Evolutionary conservation across 2,113 vertebrate species (phyloP).

Genomic region (Eleginops maclovinus): DNA sequence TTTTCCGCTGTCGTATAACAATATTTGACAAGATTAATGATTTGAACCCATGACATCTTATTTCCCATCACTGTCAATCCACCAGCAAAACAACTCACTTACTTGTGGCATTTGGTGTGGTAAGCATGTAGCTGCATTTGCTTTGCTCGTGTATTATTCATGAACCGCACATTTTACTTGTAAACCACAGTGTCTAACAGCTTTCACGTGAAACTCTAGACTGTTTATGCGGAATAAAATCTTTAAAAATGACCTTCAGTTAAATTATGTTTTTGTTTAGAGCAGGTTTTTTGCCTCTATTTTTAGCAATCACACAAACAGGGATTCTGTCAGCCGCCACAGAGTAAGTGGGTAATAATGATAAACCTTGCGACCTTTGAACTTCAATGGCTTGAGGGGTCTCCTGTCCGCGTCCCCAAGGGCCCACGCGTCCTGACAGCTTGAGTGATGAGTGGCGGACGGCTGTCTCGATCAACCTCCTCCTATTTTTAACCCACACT

Average conservation of each 20-base stretch:
- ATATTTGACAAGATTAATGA: conserved; percentile 81
- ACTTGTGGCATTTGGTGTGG: conserved; percentile 78
- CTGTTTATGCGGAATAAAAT: conserved; percentile 40
- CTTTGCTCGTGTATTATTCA: conserved; percentile 66
- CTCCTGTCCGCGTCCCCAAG: conserved; percentile 65
- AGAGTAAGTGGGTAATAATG: conserved; percentile 70
- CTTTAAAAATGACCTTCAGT: conserved; percentile 12
- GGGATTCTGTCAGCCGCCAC: conserved; percentile 47
- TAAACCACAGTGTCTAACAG: conserved; percentile 38
- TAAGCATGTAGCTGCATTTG: conserved; percentile 52
- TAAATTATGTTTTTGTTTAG: conserved; percentile 15
- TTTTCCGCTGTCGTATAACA: conserved; percentile 80
- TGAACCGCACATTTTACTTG: conserved; percentile 47
- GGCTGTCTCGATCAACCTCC: conserved; percentile 72
- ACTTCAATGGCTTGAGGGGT: conserved; percentile 73
- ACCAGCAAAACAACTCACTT: conserved; percentile 69
- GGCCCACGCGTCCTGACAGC: conserved; percentile 75
- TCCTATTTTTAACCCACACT: conserved; percentile 94
- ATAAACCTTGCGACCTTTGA: conserved; percentile 78
- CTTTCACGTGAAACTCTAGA: conserved; percentile 35
- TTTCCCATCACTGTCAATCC: conserved; percentile 74
- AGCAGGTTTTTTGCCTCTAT: conserved; percentile 23
- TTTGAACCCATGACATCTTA: conserved; percentile 82
- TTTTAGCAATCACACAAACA: conserved; percentile 48
- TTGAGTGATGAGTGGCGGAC: conserved; percentile 73